These are phyloP conservation scores for Euura saliciscinereae DNA, from an alignment of 1,140 invertebrate species.

Conservation along the genomic window DNA sequence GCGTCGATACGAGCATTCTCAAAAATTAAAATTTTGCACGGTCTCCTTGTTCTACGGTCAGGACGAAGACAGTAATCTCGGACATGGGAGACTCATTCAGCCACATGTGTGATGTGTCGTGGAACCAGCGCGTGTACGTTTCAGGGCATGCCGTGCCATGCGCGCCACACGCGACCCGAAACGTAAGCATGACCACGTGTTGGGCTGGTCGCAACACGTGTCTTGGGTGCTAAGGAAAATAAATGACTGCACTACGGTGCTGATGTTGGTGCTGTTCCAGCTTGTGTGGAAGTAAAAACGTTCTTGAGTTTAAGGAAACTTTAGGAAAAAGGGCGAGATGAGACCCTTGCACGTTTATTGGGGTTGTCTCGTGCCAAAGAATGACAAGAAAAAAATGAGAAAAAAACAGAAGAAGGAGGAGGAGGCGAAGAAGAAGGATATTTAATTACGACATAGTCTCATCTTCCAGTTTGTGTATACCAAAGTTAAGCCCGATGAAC, in stretches of 20 bases:
- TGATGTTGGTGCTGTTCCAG: background rate
- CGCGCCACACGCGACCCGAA: constrained; percentile 4
- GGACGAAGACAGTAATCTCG: constrained; percentile 28
- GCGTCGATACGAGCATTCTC: no score
- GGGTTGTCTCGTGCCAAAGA: constrained; percentile 35
- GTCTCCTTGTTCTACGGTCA: constrained; percentile 5
- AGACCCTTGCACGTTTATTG: constrained; percentile 32
- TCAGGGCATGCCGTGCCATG: background rate
- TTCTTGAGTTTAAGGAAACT: constrained; percentile 26
- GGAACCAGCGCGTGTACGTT: background rate
- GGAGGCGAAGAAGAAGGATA: constrained; percentile 6
- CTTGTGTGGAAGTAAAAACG: background rate
- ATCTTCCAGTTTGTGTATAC: no score
- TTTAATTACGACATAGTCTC: no score
- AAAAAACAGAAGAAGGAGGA: constrained; percentile 17
- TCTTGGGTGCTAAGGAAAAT: constrained; percentile 14
- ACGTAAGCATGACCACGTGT: constrained; percentile 16
- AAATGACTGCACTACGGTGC: constrained; percentile 13
- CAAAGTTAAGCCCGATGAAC: background rate
- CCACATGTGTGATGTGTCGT: no score
- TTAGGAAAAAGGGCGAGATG: constrained; percentile 29
- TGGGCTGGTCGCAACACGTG: constrained; percentile 17
- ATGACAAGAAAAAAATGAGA: constrained; percentile 13
- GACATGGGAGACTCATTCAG: constrained; percentile 32
- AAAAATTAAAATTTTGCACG: no score